phyloP scores from a whole-genome alignment of 2,888 invertebrate species.

The Liposcelis brunnea region DNA sequence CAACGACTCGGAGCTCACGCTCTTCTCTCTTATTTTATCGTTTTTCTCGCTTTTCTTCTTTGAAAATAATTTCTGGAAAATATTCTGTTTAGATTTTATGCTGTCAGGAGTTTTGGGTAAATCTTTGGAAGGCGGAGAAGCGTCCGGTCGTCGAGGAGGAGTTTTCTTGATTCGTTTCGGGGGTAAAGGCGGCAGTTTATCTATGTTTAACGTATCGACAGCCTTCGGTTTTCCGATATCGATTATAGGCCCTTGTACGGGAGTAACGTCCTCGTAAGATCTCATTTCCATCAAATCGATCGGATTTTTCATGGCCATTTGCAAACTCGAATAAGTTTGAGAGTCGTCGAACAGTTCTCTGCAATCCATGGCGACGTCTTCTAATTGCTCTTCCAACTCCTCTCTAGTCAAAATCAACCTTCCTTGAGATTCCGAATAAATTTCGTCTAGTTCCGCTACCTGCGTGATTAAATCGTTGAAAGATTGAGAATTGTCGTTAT shows the following conservation, averaged over 20 bases:
- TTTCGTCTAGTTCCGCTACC: conserved; percentile 64
- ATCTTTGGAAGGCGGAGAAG: conserved; percentile 31
- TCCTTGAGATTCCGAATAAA: conserved; percentile 54
- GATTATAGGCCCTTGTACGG: conserved; percentile 3
- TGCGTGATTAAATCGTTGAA: conserved; percentile 56
- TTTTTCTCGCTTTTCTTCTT: conserved; percentile 32
- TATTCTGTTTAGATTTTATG: conserved; percentile 32
- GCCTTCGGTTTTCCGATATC: background rate
- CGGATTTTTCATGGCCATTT: conserved; percentile 73
- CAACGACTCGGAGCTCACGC: conserved; percentile 13
- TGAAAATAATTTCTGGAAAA: conserved; percentile 46
- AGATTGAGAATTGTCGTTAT: conserved; percentile 21
- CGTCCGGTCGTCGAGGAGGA: conserved; percentile 20
- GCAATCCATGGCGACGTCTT: background rate
- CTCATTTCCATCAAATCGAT: conserved; percentile 34
- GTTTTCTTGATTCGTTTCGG: conserved; percentile 43
- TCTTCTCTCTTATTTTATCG: conserved; percentile 11
- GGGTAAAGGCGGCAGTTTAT: conserved; percentile 53
- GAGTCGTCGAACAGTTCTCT: conserved; percentile 33
- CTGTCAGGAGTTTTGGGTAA: conserved; percentile 33
- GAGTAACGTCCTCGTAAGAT: conserved; percentile 25
- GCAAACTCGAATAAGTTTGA: conserved; percentile 67
- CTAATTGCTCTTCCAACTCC: conserved; percentile 8
- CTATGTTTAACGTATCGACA: conserved; percentile 17
- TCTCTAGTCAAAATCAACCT: conserved; percentile 28